Base-by-base conservation (phyloP, 1,140 invertebrate species). In the Drosophila pallidifrons region DNA sequence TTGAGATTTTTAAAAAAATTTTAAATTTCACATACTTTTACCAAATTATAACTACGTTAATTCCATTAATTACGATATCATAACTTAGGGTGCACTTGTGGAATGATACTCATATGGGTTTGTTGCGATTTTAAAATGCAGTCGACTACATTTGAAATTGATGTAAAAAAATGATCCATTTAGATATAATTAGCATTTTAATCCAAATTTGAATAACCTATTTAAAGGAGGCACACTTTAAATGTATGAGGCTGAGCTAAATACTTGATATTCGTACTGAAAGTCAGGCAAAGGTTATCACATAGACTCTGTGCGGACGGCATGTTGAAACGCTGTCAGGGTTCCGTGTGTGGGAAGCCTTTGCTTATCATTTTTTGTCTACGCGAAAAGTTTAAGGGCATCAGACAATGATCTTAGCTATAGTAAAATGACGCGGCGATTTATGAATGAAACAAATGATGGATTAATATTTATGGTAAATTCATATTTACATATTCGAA, bases 281-380 rank as follows among this genome's bases (percentile, higher is more conserved):
- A 78, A 58, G 77, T 89, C 83, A 88, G 28, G 35, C 51, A 81
- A 63, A 80, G 83, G 83, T 88, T 88, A 88, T 88, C 83, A 74
- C 13, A 38, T 43, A 74, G 66, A 68, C 73, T 66, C 73, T 79
- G 77, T 43, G 41, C 61, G 66, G 71, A 30, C 65, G 55, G 81
- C 57, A 54, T 71, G 67, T 71, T 75, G 68, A 57, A 77, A 82
- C 46, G 43, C 61, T 45, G 66, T 59, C 60, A 61, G 64, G 61
- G 35, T 80, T 74, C 63, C 79, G 46, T 81, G 79, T 88, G 82
- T 89, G 85, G 83, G 85, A 89, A 88, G 85, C 47, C 46, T 75
- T 15, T n/a, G 41, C 82, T 85, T 85, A 85, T 86, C 82, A 75
- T n/a, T 49, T 41, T 49, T 59, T 47, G 43, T 51, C 41, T 63